phyloP scores from a whole-genome alignment of 2,888 invertebrate genomes.

The Agrenia bidenticulata region DNA sequence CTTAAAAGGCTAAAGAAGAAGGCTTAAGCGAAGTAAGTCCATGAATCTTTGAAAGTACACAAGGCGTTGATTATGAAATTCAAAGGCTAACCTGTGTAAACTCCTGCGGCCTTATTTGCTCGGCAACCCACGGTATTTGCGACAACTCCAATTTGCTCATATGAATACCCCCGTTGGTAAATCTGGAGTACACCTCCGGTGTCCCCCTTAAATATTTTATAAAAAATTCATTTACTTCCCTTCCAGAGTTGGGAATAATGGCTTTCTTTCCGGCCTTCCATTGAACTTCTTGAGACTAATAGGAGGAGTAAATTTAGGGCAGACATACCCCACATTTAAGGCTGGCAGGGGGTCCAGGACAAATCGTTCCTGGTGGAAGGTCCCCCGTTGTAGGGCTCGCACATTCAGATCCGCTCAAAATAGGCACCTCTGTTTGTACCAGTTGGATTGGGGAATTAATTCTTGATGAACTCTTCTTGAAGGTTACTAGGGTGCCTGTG shows the following conservation, averaged over 20 bases:
- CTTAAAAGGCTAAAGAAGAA: too few species aligned
- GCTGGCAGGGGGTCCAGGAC: slow-evolving; percentile 35
- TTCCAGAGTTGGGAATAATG: not conserved
- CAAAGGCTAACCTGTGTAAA: slow-evolving; percentile 32
- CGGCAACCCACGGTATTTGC: slow-evolving; percentile 33
- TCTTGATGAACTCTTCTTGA: slow-evolving; percentile 10
- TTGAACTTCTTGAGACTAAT: slow-evolving; percentile 9
- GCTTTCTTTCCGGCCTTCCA: not conserved
- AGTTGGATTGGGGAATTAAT: slow-evolving; percentile 21
- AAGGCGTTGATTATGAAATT: not conserved
- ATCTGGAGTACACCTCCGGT: slow-evolving; percentile 24
- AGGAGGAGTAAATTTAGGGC: not conserved
- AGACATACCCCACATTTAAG: slow-evolving; percentile 28
- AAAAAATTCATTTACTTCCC: slow-evolving; percentile 2
- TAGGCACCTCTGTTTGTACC: slow-evolving; percentile 38
- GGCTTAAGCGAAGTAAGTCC: too few species aligned
- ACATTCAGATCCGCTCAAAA: slow-evolving; percentile 9
- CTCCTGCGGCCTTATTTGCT: slow-evolving; percentile 22
- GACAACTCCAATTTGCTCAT: slow-evolving; percentile 40
- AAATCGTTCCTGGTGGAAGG: slow-evolving; percentile 14
- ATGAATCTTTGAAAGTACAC: too few species aligned
- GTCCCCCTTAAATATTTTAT: slow-evolving; percentile 4
- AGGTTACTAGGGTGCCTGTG: slow-evolving; percentile 23
- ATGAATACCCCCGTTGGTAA: slow-evolving; percentile 30
- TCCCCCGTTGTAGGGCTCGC: not conserved